Base-by-base conservation (phyloP, 1,140 invertebrate genomes). In the Lycorma delicatula region DNA sequence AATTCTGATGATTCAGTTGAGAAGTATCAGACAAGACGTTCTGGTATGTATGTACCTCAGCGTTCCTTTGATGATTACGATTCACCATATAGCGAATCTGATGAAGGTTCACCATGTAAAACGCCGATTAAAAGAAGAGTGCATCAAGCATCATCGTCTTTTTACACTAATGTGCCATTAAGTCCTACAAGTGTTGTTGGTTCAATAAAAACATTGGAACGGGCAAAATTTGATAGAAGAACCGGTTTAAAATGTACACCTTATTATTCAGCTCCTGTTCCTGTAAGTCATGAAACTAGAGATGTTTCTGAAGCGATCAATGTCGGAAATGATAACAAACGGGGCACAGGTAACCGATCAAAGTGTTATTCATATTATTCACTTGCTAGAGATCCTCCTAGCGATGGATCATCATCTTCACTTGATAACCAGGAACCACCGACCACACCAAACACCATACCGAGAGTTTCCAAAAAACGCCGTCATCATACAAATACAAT, bases 311-410 rank as follows among this genome's bases (percentile, higher is more conserved):
- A 57, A 51, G 28, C 48, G 1, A 48, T 57, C 20, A 47, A 57
- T 6, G 25, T 22, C n/a, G 16, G 56, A 13, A 38, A 47, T 3
- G 9, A 38, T 2, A 38, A 47, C 7, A 20, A 38, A 11, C 36
- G 44, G 4, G 12, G 55, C 23, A 49, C 36, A 31, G 16, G 55
- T 38, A 48, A 28, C 50, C 41, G 63, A 23, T 58, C 67, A 2
- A 68, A 68, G 62, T 66, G 67, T 54, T 68, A 67, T 44, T 68
- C 66, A 4, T 70, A 68, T 46, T 70, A 68, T 56, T 70, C 68
- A 7, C 58, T 68, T 20, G 62, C 68, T 9, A 59, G 65, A 26
- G 69, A 67, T 58, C 68, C 67, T 7, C 67, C 67, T 7, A 68
- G 68, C 51, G 68, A 69, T 44, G 67, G 61, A 13, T 65, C 64